A percentile compares a stretch with the other conserved stretches of the same genome.
These are phyloP conservation scores for Phyto melanocephala DNA, from an alignment of 2,888 invertebrate species.

Conservation along the genomic window DNA sequence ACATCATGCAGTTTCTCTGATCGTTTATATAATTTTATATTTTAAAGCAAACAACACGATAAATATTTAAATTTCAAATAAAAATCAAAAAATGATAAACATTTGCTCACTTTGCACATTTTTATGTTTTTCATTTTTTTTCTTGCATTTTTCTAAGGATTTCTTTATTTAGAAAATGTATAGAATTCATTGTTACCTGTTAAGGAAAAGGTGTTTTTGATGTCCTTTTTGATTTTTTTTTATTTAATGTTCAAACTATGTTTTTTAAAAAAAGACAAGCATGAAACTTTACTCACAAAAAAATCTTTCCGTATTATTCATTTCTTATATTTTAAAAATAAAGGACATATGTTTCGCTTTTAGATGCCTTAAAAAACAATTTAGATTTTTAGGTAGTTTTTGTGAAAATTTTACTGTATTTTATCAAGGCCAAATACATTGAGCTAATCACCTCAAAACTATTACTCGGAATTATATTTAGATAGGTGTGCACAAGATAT, in stretches of 20 bases:
- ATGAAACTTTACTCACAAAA: constrained; percentile 56
- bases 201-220: constrained; percentile 54
- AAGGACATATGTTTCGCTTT: constrained; percentile 33
- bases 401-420: neutral
- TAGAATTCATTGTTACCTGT: constrained; percentile 50
- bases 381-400: constrained; percentile 27
- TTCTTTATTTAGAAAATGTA: neutral
- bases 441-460: constrained; percentile 20
- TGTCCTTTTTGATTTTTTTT: constrained; percentile 54
- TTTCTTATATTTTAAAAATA: neutral
- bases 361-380: constrained; percentile 24
- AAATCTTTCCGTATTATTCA: constrained; percentile 10
- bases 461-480: constrained; percentile 25
- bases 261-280: constrained; percentile 13
- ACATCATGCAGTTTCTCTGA: constrained; percentile 41
- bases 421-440: neutral
- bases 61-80: constrained; percentile 59
- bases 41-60: constrained; percentile 17
- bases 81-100: constrained; percentile 40
- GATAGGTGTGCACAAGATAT: constrained; percentile 28
- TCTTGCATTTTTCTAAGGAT: constrained; percentile 2
- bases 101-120: constrained; percentile 37
- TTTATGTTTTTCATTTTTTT: neutral
- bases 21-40: constrained; percentile 23
- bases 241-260: neutral